Evolutionary conservation across 35 echinoderm and acorn worm genomes (phyloP).

Genomic region (Lytechinus variegatus): DNA sequence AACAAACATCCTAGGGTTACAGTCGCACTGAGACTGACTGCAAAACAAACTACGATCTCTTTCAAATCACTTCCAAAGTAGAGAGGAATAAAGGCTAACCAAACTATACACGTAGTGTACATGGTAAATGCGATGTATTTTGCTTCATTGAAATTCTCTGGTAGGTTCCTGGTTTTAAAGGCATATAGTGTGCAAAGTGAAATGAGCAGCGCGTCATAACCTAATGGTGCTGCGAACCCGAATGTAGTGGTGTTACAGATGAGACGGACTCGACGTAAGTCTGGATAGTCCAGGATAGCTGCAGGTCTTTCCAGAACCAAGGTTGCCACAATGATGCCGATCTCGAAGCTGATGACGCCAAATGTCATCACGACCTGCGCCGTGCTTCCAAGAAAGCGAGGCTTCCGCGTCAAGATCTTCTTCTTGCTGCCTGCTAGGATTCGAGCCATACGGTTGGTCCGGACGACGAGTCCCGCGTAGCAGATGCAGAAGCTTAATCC

Average conservation of each 20-base stretch:
- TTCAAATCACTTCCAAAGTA: slow-evolving; percentile 83
- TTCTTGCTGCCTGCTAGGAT: slow-evolving; percentile 96
- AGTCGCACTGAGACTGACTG: slow-evolving; percentile 90
- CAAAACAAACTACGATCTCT: slow-evolving; percentile 90
- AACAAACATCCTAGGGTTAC: slow-evolving; percentile 89
- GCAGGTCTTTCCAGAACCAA: slow-evolving; percentile 78
- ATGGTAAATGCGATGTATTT: slow-evolving; percentile 99
- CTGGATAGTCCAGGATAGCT: slow-evolving; percentile 72
- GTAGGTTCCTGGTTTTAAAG: slow-evolving; percentile 97
- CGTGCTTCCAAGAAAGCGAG: slow-evolving; percentile 83
- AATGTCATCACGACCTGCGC: slow-evolving; percentile 96
- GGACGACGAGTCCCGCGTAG: slow-evolving; percentile 79
- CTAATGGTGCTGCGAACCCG: slow-evolving; percentile 81
- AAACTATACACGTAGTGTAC: slow-evolving; percentile 96
- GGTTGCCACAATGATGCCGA: slow-evolving; percentile 74
- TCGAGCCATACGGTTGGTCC: slow-evolving; percentile 95
- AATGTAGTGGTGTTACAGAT: slow-evolving; percentile 77
- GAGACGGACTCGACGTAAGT: slow-evolving; percentile 62
- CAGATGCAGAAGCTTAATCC: slow-evolving; percentile 93
- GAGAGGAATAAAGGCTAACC: slow-evolving; percentile 89
- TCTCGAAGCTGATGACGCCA: slow-evolving; percentile 70
- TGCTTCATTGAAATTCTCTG: slow-evolving; percentile 99
- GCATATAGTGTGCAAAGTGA: slow-evolving; percentile 93
- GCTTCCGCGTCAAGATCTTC: slow-evolving; percentile 89
- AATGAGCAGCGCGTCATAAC: slow-evolving; percentile 87